Percentiles rank a stretch among this genome's conserved stretches.
phyloP scores from a whole-genome alignment of 2,888 invertebrate species.

The Dryococelus australis region DNA sequence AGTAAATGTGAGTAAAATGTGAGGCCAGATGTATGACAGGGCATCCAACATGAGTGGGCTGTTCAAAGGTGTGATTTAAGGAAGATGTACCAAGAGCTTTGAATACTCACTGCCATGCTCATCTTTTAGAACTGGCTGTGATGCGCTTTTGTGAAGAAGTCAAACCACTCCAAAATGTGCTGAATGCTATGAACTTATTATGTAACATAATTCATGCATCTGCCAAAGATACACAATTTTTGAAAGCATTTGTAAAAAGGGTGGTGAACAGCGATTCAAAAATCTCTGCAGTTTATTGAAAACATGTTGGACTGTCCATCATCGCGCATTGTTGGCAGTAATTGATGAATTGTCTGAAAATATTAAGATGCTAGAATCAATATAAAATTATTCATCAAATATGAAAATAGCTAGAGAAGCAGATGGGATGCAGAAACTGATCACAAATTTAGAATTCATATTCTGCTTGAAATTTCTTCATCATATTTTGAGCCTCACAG shows the following conservation, averaged over 20 bases:
- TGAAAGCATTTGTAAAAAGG: not conserved
- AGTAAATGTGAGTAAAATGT: not conserved
- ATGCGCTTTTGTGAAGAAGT: constrained; percentile 27
- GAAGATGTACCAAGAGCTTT: constrained; percentile 11
- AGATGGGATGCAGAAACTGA: not conserved
- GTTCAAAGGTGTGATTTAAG: constrained; percentile 20
- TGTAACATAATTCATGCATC: too few relatives aligned
- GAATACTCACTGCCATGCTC: not conserved
- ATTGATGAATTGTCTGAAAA: not conserved
- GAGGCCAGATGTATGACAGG: not conserved
- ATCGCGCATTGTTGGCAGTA: not conserved
- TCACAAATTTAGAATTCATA: too few relatives aligned
- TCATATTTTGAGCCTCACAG: not conserved
- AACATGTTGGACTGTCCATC: not conserved
- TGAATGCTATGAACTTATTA: not conserved
- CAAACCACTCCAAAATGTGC: not conserved
- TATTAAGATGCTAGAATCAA: not conserved
- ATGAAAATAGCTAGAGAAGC: not conserved
- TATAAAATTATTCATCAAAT: too few relatives aligned
- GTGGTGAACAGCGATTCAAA: not conserved
- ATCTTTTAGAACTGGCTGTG: constrained; percentile 13
- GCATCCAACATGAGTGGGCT: not conserved
- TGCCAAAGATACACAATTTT: not conserved
- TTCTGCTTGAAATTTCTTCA: too few relatives aligned
- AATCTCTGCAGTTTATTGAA: not conserved